Evolutionary conservation across 2,113 vertebrate species (phyloP), one percentile per base, ranked within the genome.

Genomic region (Gavialis gangeticus): DNA sequence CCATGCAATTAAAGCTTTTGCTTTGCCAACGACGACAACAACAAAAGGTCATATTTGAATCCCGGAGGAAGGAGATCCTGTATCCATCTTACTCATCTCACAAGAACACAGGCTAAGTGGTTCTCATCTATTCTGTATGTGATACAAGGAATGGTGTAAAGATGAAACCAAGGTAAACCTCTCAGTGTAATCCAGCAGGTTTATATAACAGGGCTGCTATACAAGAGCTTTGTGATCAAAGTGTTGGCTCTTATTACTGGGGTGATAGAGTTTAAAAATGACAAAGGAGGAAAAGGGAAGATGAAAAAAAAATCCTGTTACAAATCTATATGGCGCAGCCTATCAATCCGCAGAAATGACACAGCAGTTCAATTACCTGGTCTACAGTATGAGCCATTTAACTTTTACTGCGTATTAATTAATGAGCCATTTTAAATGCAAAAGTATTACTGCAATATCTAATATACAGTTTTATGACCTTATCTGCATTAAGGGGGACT

Each of bases 161-260:
- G 94, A 89, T 60, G 60, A 96, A 95, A 94, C 64, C 55, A 91
- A 89, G 94, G 92, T 86, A 92, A 96, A 95, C 59, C 88, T 94
- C 89, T 95, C 87, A 64, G n/a, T 80, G 18, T 82, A 96, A 93
- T 82, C 85, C 22, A 5, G 71, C 75, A 95, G 81, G 80, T 92
- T 97, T 93, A 94, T 78, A 67, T 89, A 93, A 89, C 0, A 0
- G 60, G 81, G 79, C 56, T 86, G 75, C 89, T 85, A 37, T 57
- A 63, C 80, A 57, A 14, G 56, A 97, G 93, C 85, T 86, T 80
- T 69, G 71, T 11, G 63, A 91, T 62, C 0, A 0, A 12, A 6
- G 30, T 56, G 77, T 84, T 93, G 87, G 81, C 69, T 94, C 78
- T 82, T 84, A 81, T 82, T 91, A 86, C 55, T 93, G 76, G 89